Evolutionary conservation across 2,888 invertebrate species (phyloP), one percentile per base, ranked within the genome.

Genomic region (Xylophagus ater): DNA sequence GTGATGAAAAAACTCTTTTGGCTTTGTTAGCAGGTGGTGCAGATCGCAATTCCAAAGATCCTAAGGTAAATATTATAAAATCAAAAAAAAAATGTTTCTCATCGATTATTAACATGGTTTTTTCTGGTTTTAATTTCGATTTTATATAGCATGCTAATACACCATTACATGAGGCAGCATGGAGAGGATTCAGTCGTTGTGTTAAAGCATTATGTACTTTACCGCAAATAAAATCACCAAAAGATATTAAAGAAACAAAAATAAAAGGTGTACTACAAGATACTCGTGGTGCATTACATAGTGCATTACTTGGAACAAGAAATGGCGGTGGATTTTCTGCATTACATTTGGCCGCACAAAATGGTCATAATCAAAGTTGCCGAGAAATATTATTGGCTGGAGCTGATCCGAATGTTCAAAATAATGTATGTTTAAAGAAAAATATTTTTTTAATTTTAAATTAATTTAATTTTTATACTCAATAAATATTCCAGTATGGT

Each of bases 301-400:
- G 75, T 37, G 76, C 78, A 13, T 68, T 74, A 42, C 60, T 79
- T 44, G 70, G 74, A 46, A 71, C 73, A 42, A 72, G 78, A 56
- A 88, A 88, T 65, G 75, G 81, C 51, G 88, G 86, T 34, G 93
- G 93, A 6, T 92, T 93, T 65, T 83, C 88, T 12, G 78, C 94
- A n/a, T 73, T 96, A 30, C 96, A 96, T 69, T 74, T 96, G 49
- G 85, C 90, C 43, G 89, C 90, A 53, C 94, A 96, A 71, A 92
- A 90, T 65, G 94, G 94, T 0, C 94, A 94, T 69, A 96, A 94
- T 68, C 93, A 94, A 69, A 83, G 87, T 50, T 86, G 88, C 53
- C 66, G 93, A 37, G 88, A 92, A 57, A 68, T 96, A 9, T 71
- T 96, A 29, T 73, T 92, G 51, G 84, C 87, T 2, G 88, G 86